These are phyloP conservation scores for Micromussa lordhowensis DNA, from an alignment of 92 coral and sea anemone species.

Conservation along the genomic window DNA sequence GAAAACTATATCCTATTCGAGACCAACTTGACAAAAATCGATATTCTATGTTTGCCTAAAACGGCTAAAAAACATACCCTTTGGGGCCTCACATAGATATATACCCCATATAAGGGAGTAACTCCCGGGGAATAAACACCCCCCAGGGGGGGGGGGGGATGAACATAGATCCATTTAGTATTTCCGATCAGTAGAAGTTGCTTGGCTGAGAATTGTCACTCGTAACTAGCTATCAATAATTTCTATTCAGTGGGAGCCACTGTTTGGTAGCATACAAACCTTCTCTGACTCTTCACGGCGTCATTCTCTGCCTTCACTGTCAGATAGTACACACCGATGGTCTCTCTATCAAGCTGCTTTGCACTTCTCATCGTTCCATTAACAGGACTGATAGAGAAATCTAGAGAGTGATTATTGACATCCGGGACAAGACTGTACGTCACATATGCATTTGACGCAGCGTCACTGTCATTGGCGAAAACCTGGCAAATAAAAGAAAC, in stretches of 20 bases:
- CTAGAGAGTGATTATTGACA: conserved; percentile 16
- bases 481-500: conserved; percentile 36
- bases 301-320: conserved; percentile 66
- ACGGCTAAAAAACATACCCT: too few species aligned
- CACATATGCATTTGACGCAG: conserved; percentile 51
- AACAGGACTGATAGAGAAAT: conserved; percentile 54
- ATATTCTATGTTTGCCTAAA: too few species aligned
- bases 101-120: too few species aligned
- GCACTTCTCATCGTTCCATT: conserved; percentile 73
- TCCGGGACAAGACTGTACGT: conserved; percentile 42
- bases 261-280: conserved; percentile 10
- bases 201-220: too few species aligned
- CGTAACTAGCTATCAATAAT: too few species aligned
- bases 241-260: neutral
- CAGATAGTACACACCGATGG: conserved; percentile 47
- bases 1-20: too few species aligned
- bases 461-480: conserved; percentile 68
- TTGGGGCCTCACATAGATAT: too few species aligned
- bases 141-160: too few species aligned
- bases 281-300: conserved; percentile 10
- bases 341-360: conserved; percentile 69
- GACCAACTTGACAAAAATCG: too few species aligned
- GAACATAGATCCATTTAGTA: too few species aligned
- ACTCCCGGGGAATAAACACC: too few species aligned
- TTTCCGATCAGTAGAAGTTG: too few species aligned